Conservation (phyloP, 1,140 invertebrate genomes). For the Armadillidium nasatum region DNA sequence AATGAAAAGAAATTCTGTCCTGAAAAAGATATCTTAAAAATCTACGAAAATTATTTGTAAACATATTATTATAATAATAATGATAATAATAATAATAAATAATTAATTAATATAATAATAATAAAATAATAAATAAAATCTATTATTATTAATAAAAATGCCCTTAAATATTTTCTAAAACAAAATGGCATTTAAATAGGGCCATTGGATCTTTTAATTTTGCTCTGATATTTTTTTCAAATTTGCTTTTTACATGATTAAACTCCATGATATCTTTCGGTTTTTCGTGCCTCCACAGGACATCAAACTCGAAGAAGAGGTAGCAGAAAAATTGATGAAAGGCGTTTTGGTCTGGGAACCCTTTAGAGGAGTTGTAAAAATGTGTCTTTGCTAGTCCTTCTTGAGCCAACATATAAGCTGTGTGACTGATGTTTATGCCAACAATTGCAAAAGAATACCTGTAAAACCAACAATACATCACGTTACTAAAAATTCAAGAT, state of each 20-base stretch:
- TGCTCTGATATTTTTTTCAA: slow-evolving; percentile 66
- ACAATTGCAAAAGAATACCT: slow-evolving; percentile 68
- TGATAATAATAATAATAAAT: too few relatives aligned
- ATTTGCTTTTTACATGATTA: slow-evolving; percentile 73
- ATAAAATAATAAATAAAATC: too few relatives aligned
- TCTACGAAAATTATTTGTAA: too few relatives aligned
- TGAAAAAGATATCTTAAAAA: too few relatives aligned
- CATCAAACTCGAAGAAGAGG: slow-evolving; percentile 88
- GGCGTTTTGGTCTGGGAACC: slow-evolving; percentile 62
- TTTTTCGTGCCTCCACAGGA: slow-evolving; percentile 84
- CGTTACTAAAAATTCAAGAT: too few relatives aligned
- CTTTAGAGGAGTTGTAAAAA: slow-evolving; percentile 70
- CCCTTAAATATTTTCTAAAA: slow-evolving; percentile 54
- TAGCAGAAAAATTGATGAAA: slow-evolving; percentile 95
- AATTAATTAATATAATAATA: too few relatives aligned
- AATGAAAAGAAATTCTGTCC: too few relatives aligned
- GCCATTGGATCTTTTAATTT: slow-evolving; percentile 60
- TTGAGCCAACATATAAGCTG: slow-evolving; percentile 75
- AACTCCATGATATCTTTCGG: slow-evolving; percentile 94
- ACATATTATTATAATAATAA: too few relatives aligned
- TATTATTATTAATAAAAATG: too few relatives aligned
- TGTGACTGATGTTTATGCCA: slow-evolving; percentile 88
- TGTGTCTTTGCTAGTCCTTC: slow-evolving; percentile 81
- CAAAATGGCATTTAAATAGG: slow-evolving; percentile 67
- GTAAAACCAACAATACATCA: slow-evolving; percentile 44